These are phyloP conservation scores for Ranitomeya imitator DNA, from an alignment of 2,113 vertebrate species.

Conservation along the genomic window DNA sequence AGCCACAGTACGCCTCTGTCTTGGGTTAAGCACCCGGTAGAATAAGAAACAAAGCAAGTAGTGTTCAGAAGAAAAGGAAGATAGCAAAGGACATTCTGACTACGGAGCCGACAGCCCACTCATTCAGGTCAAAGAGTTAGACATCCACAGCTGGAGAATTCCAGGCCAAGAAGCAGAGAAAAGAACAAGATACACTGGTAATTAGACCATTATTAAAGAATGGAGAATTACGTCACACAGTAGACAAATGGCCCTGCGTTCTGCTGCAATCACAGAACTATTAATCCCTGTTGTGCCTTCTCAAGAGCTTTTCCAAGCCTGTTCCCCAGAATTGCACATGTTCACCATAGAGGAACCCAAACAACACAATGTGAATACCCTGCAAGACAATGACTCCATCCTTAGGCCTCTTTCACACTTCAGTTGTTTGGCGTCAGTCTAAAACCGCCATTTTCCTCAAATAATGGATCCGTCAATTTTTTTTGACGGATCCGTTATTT, in stretches of 20 bases:
- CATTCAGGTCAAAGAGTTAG: slow-evolving; percentile 57
- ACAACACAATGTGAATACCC: background rate
- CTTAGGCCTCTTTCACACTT: too few species aligned
- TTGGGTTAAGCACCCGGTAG: slow-evolving; percentile 62
- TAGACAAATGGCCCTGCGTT: background rate
- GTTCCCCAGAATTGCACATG: background rate
- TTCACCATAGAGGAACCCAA: background rate
- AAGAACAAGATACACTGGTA: slow-evolving; percentile 2
- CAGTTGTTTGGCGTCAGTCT: too few species aligned
- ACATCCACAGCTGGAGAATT: slow-evolving; percentile 64
- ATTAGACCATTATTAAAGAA: slow-evolving; percentile 36
- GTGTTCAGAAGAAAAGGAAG: slow-evolving; percentile 64
- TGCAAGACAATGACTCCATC: background rate
- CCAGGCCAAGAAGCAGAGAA: background rate
- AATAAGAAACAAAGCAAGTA: slow-evolving; percentile 67
- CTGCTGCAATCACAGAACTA: background rate
- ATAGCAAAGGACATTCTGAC: slow-evolving; percentile 61
- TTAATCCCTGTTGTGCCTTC: background rate
- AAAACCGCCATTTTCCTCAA: too few species aligned
- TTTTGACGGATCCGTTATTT: too few species aligned
- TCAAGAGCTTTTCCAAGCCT: background rate
- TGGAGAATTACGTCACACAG: background rate
- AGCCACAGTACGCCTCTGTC: slow-evolving; percentile 64
- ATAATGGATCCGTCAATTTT: too few species aligned
- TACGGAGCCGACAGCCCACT: slow-evolving; percentile 61